Percentiles rank a stretch among this genome's conserved stretches.
phyloP scores from a whole-genome alignment of 2,797 vertebrate genomes.

The Tokudaia muenninki region DNA sequence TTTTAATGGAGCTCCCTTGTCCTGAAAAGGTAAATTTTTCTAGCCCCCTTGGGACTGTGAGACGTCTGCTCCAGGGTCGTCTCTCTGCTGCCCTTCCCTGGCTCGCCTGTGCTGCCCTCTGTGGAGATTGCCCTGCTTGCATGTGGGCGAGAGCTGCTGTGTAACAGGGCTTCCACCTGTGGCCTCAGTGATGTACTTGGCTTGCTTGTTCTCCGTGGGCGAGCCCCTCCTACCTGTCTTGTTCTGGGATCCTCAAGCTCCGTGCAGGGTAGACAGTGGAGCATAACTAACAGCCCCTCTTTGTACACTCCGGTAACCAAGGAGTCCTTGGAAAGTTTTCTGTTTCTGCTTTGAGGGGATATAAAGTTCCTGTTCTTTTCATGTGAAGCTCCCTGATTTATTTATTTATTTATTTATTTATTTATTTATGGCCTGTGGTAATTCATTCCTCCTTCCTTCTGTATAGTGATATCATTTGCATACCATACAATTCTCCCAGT shows the following conservation, averaged over 20 bases:
- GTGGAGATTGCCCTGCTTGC: not conserved
- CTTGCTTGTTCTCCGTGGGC: not conserved
- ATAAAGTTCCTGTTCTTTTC: not conserved
- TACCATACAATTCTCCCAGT: not conserved
- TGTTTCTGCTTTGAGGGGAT: not conserved
- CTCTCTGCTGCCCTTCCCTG: not conserved
- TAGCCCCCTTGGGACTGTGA: not conserved
- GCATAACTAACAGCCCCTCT: not conserved
- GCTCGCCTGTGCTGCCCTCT: not conserved
- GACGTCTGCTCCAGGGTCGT: not conserved
- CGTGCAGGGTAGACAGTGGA: not conserved
- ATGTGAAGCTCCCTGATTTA: not conserved
- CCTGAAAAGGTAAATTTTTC: not conserved
- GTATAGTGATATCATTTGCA: not conserved
- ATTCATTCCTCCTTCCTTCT: not conserved
- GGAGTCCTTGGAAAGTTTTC: not conserved
- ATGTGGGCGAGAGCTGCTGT: not conserved
- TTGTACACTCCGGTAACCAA: not conserved
- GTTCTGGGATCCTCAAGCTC: not conserved
- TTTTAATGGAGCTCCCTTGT: not conserved
- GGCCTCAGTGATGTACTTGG: not conserved
- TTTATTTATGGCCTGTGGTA: not conserved
- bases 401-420: not conserved
- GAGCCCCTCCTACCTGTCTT: not conserved
- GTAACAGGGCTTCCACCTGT: not conserved